phyloP scores from a whole-genome alignment of 2,888 invertebrate genomes.

The Phyllotreta striolata region DNA sequence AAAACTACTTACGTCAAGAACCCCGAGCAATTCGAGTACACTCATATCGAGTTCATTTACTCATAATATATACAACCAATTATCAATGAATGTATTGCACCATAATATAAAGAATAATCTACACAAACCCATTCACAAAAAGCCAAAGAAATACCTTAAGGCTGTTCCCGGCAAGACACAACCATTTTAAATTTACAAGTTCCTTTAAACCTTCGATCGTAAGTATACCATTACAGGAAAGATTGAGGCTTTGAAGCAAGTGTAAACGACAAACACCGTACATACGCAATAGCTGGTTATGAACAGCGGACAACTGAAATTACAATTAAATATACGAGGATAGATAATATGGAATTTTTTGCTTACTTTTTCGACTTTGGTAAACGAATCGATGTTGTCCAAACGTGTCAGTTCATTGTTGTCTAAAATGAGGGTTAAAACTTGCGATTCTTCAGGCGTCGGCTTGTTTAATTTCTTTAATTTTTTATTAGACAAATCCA shows the following conservation, averaged over 20 bases:
- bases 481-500: slow-evolving; percentile 82
- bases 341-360: slow-evolving; percentile 17
- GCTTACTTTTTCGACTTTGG: slow-evolving; percentile 76
- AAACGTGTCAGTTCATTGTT: slow-evolving; percentile 88
- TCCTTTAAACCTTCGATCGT: slow-evolving; percentile 91
- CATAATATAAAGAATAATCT: neutral
- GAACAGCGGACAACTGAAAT: slow-evolving; percentile 81
- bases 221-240: slow-evolving; percentile 87
- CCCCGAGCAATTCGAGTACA: too few species aligned
- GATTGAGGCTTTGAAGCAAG: slow-evolving; percentile 80
- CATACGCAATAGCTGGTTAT: slow-evolving; percentile 88
- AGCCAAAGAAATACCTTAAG: slow-evolving; percentile 70
- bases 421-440: slow-evolving; percentile 78
- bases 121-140: neutral
- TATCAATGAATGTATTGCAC: neutral
- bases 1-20: slow-evolving; percentile 2
- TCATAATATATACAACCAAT: too few species aligned
- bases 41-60: too few species aligned
- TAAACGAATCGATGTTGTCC: slow-evolving; percentile 86
- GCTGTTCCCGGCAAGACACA: slow-evolving; percentile 88
- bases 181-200: slow-evolving; percentile 77
- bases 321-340: slow-evolving; percentile 29
- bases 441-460: slow-evolving; percentile 71
- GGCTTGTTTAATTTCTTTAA: slow-evolving; percentile 83
- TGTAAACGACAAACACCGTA: slow-evolving; percentile 83